A percentile compares a stretch with the other conserved stretches of the same genome.
phyloP scores from a whole-genome alignment of 2,113 vertebrate genomes.

The Coracopsis vasa region DNA sequence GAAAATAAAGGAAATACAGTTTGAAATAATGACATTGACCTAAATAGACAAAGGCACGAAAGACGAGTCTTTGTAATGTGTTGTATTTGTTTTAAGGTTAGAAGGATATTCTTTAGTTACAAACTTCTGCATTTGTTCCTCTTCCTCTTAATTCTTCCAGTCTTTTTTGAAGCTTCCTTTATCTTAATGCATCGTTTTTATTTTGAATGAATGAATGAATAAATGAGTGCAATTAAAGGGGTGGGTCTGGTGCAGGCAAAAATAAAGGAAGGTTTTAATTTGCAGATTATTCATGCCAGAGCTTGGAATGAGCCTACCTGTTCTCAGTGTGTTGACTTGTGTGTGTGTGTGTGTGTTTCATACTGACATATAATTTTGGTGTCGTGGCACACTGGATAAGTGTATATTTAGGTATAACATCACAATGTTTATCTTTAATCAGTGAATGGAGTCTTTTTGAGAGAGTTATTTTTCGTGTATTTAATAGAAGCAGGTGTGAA shows the following conservation, averaged over 20 bases:
- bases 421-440: constrained; percentile 10
- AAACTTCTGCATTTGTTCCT: not conserved
- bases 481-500: not conserved
- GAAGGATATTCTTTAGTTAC: not conserved
- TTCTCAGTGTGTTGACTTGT: not conserved
- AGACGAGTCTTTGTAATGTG: not conserved
- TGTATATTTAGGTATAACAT: constrained; percentile 9
- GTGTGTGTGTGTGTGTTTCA: not conserved
- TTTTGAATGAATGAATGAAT: constrained; percentile 5
- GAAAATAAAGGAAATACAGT: not conserved
- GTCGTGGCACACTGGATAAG: not conserved
- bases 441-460: not conserved
- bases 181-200: not conserved
- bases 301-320: constrained; percentile 6
- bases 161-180: not conserved
- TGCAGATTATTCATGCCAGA: not conserved
- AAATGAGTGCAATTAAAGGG: constrained; percentile 17
- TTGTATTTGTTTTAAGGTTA: not conserved
- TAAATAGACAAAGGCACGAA: not conserved
- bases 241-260: not conserved
- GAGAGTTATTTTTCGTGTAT: not conserved
- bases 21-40: not conserved
- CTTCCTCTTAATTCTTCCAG: not conserved
- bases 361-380: not conserved
- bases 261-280: constrained; percentile 15